Conservation (phyloP, 1,140 invertebrate species). For the Zeugodacus cucurbitae region DNA sequence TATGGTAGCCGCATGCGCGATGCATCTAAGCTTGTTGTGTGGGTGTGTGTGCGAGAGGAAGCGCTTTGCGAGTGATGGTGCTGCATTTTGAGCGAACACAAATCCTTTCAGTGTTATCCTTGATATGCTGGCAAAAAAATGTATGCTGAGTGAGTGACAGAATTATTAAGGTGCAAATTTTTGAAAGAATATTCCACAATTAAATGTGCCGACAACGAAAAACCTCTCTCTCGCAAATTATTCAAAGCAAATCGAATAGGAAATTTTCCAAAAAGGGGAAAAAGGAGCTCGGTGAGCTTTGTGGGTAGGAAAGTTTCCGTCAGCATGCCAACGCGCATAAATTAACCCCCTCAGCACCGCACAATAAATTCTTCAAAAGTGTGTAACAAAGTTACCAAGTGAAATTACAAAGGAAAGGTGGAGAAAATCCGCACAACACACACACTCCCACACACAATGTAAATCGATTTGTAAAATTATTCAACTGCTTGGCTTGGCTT, state of each 20-base stretch:
- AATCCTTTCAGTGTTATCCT: no score
- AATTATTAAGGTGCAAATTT: background rate
- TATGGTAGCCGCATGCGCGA: background rate
- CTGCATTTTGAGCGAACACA: no score
- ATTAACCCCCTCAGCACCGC: background rate
- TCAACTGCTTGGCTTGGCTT: background rate
- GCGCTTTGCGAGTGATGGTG: no score
- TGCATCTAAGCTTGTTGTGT: background rate
- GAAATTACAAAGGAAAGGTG: background rate
- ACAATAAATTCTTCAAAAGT: constrained; percentile 26
- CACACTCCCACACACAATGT: background rate
- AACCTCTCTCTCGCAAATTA: background rate
- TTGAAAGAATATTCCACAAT: background rate
- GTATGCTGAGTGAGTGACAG: background rate
- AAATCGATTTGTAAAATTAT: background rate
- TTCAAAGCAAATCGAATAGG: constrained; percentile 1
- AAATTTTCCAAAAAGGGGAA: background rate
- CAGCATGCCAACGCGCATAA: background rate
- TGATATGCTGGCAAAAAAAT: no score
- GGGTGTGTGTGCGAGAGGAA: no score
- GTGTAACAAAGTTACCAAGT: constrained; percentile 6
- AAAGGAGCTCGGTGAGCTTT: background rate
- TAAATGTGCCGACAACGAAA: background rate
- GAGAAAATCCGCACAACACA: background rate
- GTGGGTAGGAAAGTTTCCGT: background rate